Percentiles rank a stretch among this genome's conserved stretches.
Conservation (phyloP, 2,888 invertebrate genomes). For the Dicranocentrus wangi region DNA sequence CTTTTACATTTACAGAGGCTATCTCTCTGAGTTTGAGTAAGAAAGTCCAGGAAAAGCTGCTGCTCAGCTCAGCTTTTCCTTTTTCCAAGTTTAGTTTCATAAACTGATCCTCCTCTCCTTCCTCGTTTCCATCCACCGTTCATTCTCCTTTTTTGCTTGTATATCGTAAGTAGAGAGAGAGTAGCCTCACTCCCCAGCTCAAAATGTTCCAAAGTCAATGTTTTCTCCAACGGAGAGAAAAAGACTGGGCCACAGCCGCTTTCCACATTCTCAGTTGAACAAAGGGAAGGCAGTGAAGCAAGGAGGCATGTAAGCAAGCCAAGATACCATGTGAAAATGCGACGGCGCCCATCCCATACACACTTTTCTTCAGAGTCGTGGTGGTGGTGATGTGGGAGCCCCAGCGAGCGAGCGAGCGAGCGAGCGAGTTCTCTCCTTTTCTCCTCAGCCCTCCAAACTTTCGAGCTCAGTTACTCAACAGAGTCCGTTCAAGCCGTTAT, state of each 20-base stretch:
- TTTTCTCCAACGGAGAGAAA: conserved; percentile 33
- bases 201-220: too few species aligned
- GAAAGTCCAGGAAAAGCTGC: too few species aligned
- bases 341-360: conserved; percentile 66
- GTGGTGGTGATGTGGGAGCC: conserved; percentile 6
- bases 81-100: too few species aligned
- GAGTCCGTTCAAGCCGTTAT: conserved; percentile 67
- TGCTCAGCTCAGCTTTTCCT: too few species aligned
- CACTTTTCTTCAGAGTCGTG: background rate
- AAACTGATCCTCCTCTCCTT: too few species aligned
- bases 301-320: conserved; percentile 46
- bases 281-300: conserved; percentile 51
- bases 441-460: conserved; percentile 54
- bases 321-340: conserved; percentile 66
- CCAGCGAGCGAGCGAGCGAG: background rate
- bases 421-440: conserved; percentile 55
- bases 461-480: conserved; percentile 67
- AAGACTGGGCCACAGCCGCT: conserved; percentile 38
- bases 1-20: too few species aligned
- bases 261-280: conserved; percentile 43
- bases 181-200: too few species aligned
- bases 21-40: too few species aligned
- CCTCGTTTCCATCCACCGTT: too few species aligned
- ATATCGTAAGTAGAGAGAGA: background rate
- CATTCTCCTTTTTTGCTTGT: conserved; percentile 22